phyloP scores from a whole-genome alignment of 2,797 vertebrate species.

The Darevskia nairensis region DNA sequence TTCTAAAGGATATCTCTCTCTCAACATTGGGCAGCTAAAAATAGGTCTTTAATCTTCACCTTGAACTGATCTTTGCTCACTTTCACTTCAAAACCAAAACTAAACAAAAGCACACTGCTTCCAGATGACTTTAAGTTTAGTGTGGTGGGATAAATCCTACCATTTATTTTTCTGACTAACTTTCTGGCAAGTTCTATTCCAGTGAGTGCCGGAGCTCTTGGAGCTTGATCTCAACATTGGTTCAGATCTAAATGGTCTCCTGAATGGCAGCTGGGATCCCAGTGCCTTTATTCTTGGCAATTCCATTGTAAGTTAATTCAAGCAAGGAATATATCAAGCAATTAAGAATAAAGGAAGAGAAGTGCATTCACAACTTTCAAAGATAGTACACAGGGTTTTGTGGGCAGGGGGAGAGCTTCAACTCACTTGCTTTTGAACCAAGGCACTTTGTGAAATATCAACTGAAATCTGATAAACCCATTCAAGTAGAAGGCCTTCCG shows the following conservation, averaged over 20 bases:
- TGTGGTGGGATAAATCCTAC: neutral
- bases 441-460: conserved; percentile 40
- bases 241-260: neutral
- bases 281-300: conserved; percentile 25
- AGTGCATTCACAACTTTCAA: accelerated
- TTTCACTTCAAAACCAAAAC: neutral
- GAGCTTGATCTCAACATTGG: neutral
- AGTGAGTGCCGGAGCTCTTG: neutral
- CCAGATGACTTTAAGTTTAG: neutral
- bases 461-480: conserved; percentile 38
- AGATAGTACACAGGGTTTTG: conserved; percentile 23
- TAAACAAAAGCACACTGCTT: neutral
- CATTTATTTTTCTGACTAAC: neutral
- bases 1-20: too few species aligned
- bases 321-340: conserved; percentile 21
- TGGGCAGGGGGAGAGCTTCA: neutral
- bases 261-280: neutral
- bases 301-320: conserved; percentile 8
- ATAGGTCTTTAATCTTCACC: neutral
- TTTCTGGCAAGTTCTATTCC: neutral
- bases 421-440: conserved; percentile 42
- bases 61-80: neutral
- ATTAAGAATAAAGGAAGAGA: conserved; percentile 9
- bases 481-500: conserved; percentile 7
- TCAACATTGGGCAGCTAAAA: too few species aligned